These are phyloP conservation scores for Geopemphigus sp. DNA, from an alignment of 1,140 invertebrate genomes.

Conservation along the genomic window DNA sequence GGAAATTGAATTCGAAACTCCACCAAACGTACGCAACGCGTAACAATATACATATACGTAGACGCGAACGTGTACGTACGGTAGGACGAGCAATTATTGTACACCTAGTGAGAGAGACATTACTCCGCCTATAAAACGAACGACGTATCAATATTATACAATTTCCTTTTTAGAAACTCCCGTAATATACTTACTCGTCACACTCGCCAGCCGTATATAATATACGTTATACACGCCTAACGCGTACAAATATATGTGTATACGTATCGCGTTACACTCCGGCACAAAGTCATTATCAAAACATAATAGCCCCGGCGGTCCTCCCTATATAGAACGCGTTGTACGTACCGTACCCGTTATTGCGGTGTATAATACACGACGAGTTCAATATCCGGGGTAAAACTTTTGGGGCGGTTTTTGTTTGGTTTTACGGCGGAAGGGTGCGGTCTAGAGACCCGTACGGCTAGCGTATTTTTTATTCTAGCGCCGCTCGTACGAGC, in stretches of 20 bases:
- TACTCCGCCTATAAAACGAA: not conserved
- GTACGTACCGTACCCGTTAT: conserved; percentile 1
- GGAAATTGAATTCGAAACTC: not conserved
- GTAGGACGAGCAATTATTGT: not conserved
- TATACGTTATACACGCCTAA: not conserved
- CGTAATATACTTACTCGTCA: not conserved
- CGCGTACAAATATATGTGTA: not conserved
- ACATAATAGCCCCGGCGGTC: conserved; percentile 7
- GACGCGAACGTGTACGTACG: not conserved
- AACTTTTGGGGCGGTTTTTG: conserved; percentile 11
- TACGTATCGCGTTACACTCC: not conserved
- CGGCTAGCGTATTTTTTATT: too few relatives aligned
- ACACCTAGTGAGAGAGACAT: not conserved
- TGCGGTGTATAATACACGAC: not conserved
- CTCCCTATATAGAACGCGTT: not conserved
- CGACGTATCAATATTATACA: not conserved
- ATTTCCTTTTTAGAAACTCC: conserved; percentile 22
- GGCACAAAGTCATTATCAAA: not conserved
- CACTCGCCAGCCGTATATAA: not conserved
- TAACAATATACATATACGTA: not conserved
- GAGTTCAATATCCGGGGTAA: conserved; percentile 40
- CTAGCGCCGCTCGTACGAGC: too few relatives aligned
- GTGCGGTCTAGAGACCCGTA: conserved; percentile 11
- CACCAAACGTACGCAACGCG: not conserved
- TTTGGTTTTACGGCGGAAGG: conserved; percentile 31